Conservation (phyloP, 30 jellyfish, hydroid and myxozoan species). For the Catostylus mosaicus region DNA sequence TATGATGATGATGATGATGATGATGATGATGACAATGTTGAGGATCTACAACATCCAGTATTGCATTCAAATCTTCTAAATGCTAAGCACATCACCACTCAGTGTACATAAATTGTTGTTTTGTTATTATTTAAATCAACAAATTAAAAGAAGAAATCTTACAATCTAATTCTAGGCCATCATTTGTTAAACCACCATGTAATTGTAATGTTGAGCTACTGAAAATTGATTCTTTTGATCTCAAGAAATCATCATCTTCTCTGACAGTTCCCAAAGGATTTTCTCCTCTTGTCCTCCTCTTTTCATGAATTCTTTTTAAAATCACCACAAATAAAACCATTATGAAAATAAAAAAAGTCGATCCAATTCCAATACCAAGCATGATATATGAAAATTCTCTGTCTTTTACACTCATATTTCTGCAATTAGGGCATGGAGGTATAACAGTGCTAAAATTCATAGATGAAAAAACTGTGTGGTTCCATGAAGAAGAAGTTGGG, state of each 20-base stretch:
- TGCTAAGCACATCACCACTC: too few species aligned
- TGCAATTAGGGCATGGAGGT: background rate
- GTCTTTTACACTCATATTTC: background rate
- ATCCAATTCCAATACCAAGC: conserved; percentile 50
- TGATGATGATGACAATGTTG: background rate
- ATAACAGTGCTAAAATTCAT: background rate
- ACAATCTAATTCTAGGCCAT: conserved; percentile 64
- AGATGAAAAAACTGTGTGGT: background rate
- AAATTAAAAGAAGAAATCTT: background rate
- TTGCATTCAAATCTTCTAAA: background rate
- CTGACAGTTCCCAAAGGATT: conserved; percentile 4
- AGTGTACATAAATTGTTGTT: background rate
- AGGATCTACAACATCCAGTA: too few species aligned
- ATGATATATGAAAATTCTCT: conserved; percentile 25
- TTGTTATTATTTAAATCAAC: background rate
- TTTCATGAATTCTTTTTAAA: background rate
- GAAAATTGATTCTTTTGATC: conserved; percentile 62
- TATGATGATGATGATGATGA: too few species aligned
- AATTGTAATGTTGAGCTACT: conserved; percentile 64
- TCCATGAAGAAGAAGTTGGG: background rate
- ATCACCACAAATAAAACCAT: conserved; percentile 8
- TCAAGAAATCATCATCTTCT: conserved; percentile 28
- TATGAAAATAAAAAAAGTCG: conserved; percentile 15
- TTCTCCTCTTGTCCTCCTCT: background rate
- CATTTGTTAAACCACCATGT: conserved; percentile 49